A percentile compares a stretch with the other conserved stretches of the same genome.
Evolutionary conservation across 2,113 vertebrate genomes (phyloP).

Genomic region (Peromyscus leucopus): DNA sequence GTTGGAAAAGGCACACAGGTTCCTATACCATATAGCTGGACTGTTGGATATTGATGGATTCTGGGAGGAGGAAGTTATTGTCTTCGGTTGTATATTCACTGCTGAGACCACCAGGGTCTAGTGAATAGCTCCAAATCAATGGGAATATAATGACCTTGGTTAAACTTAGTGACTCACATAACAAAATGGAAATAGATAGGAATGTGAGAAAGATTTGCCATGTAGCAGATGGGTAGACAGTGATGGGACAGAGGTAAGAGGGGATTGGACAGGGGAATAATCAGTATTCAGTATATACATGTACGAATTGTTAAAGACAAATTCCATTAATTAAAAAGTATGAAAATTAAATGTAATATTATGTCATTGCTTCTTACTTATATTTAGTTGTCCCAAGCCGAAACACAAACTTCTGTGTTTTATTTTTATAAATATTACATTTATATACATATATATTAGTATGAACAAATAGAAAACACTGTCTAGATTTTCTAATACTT

Average conservation of each 20-base stretch:
- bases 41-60: not conserved
- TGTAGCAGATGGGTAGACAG: not conserved
- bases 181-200: not conserved
- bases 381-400: not conserved
- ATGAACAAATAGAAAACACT: conserved; percentile 4
- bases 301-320: not conserved
- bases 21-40: not conserved
- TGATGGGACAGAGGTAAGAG: not conserved
- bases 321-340: not conserved
- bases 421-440: not conserved
- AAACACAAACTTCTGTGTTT: not conserved
- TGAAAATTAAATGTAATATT: conserved; percentile 9
- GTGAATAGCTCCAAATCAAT: not conserved
- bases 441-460: not conserved
- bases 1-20: not conserved
- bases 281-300: not conserved
- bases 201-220: not conserved
- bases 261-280: too few relatives aligned
- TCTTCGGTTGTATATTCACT: not conserved
- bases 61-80: not conserved
- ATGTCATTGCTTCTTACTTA: not conserved
- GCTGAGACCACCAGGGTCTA: not conserved
- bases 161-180: not conserved
- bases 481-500: not conserved
- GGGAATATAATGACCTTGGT: not conserved